These are phyloP conservation scores for Cuculus canorus DNA, from an alignment of 2,797 vertebrate genomes.

Conservation along the genomic window DNA sequence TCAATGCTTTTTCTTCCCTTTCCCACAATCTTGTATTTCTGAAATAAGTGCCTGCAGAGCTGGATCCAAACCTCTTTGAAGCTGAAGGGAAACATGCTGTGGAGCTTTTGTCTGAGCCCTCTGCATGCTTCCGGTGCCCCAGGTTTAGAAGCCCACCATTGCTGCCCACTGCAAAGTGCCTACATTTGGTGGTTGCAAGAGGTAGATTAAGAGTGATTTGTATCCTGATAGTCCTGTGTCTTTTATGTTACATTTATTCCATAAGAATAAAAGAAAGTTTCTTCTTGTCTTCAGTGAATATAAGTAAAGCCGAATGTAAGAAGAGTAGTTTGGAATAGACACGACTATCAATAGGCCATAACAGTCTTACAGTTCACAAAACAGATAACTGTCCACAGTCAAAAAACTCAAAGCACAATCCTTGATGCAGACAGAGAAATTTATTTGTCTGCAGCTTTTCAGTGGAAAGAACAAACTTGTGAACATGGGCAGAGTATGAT, in stretches of 20 bases:
- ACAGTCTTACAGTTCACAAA: background rate
- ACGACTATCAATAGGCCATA: background rate
- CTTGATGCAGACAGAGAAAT: constrained; percentile 5
- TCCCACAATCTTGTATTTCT: background rate
- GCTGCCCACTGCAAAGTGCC: fast-evolving
- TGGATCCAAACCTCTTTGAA: background rate
- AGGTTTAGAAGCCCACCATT: background rate
- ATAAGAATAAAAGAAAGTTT: background rate
- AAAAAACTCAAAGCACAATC: background rate
- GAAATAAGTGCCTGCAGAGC: background rate
- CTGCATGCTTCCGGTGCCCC: background rate
- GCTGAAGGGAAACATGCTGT: background rate
- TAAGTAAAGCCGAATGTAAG: background rate
- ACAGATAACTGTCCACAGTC: background rate
- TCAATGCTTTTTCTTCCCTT: background rate
- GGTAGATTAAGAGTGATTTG: background rate
- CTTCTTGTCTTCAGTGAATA: background rate
- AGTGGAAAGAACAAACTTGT: background rate
- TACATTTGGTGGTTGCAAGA: background rate
- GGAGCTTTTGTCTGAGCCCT: background rate
- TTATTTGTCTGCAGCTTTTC: constrained; percentile 8
- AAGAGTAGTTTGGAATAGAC: background rate
- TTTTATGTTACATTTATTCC: background rate
- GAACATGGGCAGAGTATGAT: background rate
- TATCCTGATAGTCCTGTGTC: background rate